Conservation (phyloP, 2,888 invertebrate genomes). For the Margaritifera margaritifera region DNA sequence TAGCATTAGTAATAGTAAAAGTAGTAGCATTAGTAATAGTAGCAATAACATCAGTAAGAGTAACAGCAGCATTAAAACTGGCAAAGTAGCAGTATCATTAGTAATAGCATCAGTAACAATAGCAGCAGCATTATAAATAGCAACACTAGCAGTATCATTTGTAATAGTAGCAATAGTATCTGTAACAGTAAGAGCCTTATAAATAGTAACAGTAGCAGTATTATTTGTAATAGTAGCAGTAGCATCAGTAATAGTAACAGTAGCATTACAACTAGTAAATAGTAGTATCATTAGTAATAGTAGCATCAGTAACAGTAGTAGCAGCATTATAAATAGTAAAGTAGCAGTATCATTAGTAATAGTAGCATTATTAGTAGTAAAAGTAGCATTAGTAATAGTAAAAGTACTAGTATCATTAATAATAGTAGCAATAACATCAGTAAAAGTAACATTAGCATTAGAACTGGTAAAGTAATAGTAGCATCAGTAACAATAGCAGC, state of each 20-base stretch:
- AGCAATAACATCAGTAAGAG: no score
- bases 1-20: no score
- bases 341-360: constrained; percentile 3
- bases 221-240: constrained; percentile 2
- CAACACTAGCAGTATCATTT: no score
- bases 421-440: constrained; percentile 1
- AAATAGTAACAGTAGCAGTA: constrained; percentile 4
- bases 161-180: no score
- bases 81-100: constrained; percentile 1
- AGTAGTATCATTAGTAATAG: background rate
- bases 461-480: constrained; percentile 1
- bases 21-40: no score
- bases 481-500: constrained; percentile 5
- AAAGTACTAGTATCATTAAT: constrained; percentile 5
- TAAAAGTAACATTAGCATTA: background rate
- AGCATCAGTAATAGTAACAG: constrained; percentile 1
- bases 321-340: background rate
- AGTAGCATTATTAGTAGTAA: constrained; percentile 7
- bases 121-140: no score
- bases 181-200: background rate
- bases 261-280: background rate
- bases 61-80: no score
- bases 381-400: constrained; percentile 3
- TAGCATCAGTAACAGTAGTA: background rate
- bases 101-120: no score